Evolutionary conservation across 2,888 invertebrate genomes (phyloP).

Genomic region (Aquatica leii): DNA sequence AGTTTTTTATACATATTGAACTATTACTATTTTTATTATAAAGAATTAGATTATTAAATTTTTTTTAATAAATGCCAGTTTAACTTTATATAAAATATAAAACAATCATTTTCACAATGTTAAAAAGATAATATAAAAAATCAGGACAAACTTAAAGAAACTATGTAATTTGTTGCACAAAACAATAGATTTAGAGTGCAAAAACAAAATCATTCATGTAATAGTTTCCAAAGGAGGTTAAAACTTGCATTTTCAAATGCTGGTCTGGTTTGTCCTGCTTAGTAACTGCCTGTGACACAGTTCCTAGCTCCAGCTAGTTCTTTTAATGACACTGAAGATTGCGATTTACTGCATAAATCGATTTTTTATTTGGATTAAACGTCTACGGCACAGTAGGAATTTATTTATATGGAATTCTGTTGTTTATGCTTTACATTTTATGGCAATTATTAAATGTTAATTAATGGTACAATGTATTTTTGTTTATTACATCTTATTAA

Average conservation of each 20-base stretch:
- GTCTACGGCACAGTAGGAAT: not conserved
- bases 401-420: not conserved
- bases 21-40: too few species aligned
- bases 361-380: not conserved
- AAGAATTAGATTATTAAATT: too few species aligned
- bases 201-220: slow-evolving; percentile 19
- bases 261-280: slow-evolving; percentile 44
- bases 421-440: not conserved
- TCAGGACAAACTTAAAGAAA: slow-evolving; percentile 13
- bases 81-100: too few species aligned
- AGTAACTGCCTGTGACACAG: slow-evolving; percentile 44
- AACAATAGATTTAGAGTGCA: slow-evolving; percentile 15
- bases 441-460: slow-evolving; percentile 6
- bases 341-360: slow-evolving; percentile 31
- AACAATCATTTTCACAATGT: too few species aligned
- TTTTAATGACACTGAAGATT: slow-evolving; percentile 26
- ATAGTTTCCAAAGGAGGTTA: slow-evolving; percentile 39
- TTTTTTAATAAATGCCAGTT: too few species aligned
- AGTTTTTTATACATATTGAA: too few species aligned
- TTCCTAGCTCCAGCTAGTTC: slow-evolving; percentile 32
- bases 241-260: slow-evolving; percentile 47
- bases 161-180: not conserved
- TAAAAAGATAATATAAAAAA: too few species aligned
- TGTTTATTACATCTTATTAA: slow-evolving; percentile 10
- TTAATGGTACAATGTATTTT: slow-evolving; percentile 9